A percentile compares a stretch with the other conserved stretches of the same genome.
Evolutionary conservation across 2,797 vertebrate species (phyloP).

Genomic region (Halcyon smyrnensis): DNA sequence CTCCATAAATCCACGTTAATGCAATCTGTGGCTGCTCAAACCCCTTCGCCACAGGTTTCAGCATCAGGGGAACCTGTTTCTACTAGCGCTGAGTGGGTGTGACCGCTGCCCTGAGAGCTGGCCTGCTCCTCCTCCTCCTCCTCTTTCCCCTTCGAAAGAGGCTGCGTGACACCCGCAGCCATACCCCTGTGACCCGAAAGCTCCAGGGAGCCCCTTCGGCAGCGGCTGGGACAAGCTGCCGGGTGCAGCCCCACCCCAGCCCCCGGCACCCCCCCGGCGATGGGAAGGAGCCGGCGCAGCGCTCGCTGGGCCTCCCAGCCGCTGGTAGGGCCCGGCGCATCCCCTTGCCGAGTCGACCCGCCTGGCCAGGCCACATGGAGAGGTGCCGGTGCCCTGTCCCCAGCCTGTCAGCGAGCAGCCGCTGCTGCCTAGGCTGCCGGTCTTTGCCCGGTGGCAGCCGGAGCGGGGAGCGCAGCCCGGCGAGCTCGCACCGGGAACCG

Average conservation of each 20-base stretch:
- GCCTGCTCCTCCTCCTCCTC: not conserved
- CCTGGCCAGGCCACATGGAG: not conserved
- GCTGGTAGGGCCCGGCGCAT: not conserved
- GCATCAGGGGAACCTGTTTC: not conserved
- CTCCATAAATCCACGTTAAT: not conserved
- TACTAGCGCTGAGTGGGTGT: not conserved
- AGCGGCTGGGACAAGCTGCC: not conserved
- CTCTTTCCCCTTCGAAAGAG: not conserved
- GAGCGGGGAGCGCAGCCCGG: not conserved
- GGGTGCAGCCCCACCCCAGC: rapidly evolving
- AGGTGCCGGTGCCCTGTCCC: not conserved
- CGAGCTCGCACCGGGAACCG: not conserved
- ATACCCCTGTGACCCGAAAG: not conserved
- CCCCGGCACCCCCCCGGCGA: too few species aligned
- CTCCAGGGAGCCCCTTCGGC: not conserved
- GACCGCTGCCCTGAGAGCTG: not conserved
- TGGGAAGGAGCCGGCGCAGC: too few species aligned
- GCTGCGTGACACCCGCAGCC: rapidly evolving
- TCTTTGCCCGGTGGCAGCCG: not conserved
- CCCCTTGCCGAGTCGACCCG: not conserved
- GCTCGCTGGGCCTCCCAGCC: not conserved
- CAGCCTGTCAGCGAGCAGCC: not conserved
- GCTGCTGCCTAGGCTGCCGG: not conserved
- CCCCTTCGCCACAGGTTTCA: not conserved
- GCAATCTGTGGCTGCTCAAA: not conserved